Conservation (phyloP, 2,888 invertebrate species). For the Pterostichus niger region DNA sequence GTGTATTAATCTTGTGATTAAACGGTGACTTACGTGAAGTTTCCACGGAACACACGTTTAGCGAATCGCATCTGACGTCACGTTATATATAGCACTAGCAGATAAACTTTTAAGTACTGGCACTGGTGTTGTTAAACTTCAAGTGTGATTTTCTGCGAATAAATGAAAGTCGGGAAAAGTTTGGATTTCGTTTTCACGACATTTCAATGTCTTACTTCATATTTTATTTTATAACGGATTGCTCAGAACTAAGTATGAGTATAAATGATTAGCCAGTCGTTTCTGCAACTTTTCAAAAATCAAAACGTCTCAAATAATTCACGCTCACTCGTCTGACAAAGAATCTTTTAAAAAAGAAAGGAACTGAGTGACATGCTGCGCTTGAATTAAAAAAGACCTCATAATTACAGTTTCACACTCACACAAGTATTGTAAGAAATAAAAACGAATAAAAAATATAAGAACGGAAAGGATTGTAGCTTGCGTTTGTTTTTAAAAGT, state of each 20-base stretch:
- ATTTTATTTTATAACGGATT: constrained; percentile 26
- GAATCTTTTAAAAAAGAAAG: too few relatives aligned
- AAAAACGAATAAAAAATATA: too few relatives aligned
- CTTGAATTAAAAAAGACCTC: too few relatives aligned
- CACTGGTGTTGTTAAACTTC: constrained; percentile 53
- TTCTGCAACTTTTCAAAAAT: too few relatives aligned
- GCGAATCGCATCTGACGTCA: constrained; percentile 51
- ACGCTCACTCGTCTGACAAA: too few relatives aligned
- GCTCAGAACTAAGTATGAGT: constrained; percentile 7
- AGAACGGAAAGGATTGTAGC: too few relatives aligned
- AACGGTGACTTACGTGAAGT: constrained; percentile 54
- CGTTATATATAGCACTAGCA: constrained; percentile 50
- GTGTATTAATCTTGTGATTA: constrained; percentile 55
- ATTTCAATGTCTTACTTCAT: constrained; percentile 34
- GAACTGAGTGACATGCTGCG: too few relatives aligned
- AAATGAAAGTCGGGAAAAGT: constrained; percentile 43
- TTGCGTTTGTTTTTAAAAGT: too few relatives aligned
- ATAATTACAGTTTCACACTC: too few relatives aligned
- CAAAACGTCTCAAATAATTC: too few relatives aligned
- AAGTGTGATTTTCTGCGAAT: constrained; percentile 45
- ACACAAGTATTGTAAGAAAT: too few relatives aligned
- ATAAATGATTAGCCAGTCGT: too few relatives aligned
- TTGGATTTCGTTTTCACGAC: constrained; percentile 6
- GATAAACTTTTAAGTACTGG: constrained; percentile 54
- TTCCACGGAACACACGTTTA: constrained; percentile 34